Percentiles rank a stretch among this genome's conserved stretches.
phyloP scores from a whole-genome alignment of 1,140 invertebrate species.

The Neotoxoptera formosana region DNA sequence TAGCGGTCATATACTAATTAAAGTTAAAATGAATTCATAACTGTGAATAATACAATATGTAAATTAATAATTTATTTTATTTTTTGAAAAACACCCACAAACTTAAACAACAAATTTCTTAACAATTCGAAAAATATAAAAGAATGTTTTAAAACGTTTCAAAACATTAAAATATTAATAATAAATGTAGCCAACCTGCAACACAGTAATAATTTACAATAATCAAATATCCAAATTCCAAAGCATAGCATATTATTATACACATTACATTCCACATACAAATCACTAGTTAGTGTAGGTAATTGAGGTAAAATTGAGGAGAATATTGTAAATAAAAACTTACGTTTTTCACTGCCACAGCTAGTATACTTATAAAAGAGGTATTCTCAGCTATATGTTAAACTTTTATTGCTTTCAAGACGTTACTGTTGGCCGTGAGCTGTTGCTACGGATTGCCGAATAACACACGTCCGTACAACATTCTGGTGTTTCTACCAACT shows the following conservation, averaged over 20 bases:
- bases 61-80: not conserved
- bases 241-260: not conserved
- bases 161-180: not conserved
- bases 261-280: not conserved
- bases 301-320: not conserved
- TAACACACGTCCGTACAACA: conserved; percentile 59
- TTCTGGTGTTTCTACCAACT: conserved; percentile 62
- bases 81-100: not conserved
- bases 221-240: not conserved
- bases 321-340: not conserved
- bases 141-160: not conserved
- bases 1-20: too few relatives aligned
- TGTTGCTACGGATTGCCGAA: not conserved
- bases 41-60: too few relatives aligned
- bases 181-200: not conserved
- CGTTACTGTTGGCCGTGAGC: not conserved
- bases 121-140: not conserved
- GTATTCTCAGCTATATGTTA: not conserved
- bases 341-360: not conserved
- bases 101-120: not conserved
- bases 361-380: not conserved
- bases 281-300: not conserved
- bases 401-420: not conserved
- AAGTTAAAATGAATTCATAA: too few relatives aligned
- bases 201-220: not conserved